A percentile compares a stretch with the other conserved stretches of the same genome.
Conservation (phyloP, 1,140 invertebrate species). For the Caligus rogercresseyi region DNA sequence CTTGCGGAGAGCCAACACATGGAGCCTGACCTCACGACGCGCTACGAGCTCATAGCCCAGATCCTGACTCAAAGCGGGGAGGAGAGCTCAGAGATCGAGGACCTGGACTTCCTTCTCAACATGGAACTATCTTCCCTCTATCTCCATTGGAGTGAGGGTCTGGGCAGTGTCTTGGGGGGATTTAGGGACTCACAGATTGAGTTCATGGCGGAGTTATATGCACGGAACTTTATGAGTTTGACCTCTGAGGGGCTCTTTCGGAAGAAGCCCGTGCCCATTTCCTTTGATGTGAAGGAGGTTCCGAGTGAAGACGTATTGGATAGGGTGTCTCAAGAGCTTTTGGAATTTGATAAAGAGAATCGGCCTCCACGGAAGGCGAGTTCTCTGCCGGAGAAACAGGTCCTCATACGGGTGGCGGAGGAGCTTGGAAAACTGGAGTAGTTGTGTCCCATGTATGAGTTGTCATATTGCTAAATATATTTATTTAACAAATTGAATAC, state of each 20-base stretch:
- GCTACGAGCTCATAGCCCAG: neutral
- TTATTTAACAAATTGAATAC: too few relatives aligned
- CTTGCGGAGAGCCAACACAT: neutral
- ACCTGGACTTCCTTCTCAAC: neutral
- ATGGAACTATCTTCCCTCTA: neutral
- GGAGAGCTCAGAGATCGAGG: too few relatives aligned
- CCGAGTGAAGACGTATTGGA: neutral
- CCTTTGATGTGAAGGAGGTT: neutral
- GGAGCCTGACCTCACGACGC: neutral
- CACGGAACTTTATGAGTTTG: neutral
- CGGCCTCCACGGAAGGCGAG: neutral
- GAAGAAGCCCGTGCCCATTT: neutral
- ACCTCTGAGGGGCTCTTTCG: neutral
- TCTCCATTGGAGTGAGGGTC: neutral
- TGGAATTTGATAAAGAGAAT: neutral
- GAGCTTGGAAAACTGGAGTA: neutral
- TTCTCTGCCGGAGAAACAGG: neutral
- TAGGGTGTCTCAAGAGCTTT: neutral
- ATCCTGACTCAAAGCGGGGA: neutral
- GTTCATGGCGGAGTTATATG: neutral
- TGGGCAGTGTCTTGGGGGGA: neutral
- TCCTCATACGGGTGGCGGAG: neutral
- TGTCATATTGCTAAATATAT: too few relatives aligned
- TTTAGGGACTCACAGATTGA: neutral
- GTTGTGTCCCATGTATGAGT: too few relatives aligned